Base-by-base conservation (phyloP, 2,888 invertebrate species). In the Netelia melanura region DNA sequence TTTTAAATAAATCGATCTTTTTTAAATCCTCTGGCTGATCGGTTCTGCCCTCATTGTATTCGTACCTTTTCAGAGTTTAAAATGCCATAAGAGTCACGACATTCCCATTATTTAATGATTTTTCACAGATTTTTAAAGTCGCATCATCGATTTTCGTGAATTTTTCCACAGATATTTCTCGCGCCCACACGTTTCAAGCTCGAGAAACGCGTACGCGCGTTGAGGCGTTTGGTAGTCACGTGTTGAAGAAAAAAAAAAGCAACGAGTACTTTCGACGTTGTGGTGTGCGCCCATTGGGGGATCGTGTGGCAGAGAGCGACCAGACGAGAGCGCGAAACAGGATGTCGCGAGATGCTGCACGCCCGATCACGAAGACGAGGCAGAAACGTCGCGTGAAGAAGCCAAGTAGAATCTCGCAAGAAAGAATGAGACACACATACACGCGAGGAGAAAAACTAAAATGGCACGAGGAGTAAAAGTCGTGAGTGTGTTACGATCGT, bases 391-490 rank as follows among this genome's bases (percentile, higher is more conserved):
- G 88, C 87, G 89, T 88, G 90, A 85, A 86, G 87, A 86, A 86
- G 85, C 64, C 71, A 76, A 78, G 75, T 77, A 83, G 78, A 64
- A 81, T 79, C 65, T 71, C 44, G 78, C 52, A 64, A 64, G 78
- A 79, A 81, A 83, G 71, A 78, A 86, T 83, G 52, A 64, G 61
- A 71, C 48, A 76, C 58, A 75, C 58, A 75, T 70, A 64, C 30
- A 67, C 38, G 6, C 62, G 10, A 56, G 81, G 82, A 83, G 58
- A 81, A 74, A 84, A 65, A 88, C 38, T 68, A 81, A 74, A 81
- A 88, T 74, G 2, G 5, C 71, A 72, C 77, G 86, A 89, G 89
- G 90, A 90, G 90, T 90, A 91, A 62, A 70, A 90, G 70, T 76
- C n/a, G 76, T 71, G 77, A 76, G 62, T 88, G 48, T 88, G 48